These are phyloP conservation scores for Masticophis lateralis DNA, from an alignment of 2,797 vertebrate genomes.

Conservation along the genomic window DNA sequence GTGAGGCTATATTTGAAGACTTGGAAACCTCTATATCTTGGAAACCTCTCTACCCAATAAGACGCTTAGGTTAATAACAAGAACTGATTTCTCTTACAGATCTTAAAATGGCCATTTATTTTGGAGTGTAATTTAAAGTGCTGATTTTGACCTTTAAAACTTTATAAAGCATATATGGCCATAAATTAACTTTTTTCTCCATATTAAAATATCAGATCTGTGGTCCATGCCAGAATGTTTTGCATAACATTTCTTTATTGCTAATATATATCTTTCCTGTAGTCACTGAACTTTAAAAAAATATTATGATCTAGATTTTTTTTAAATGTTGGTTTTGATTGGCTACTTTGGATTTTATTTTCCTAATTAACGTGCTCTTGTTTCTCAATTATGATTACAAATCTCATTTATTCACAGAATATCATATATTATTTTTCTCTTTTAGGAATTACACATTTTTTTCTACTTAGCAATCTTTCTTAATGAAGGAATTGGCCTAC, in stretches of 20 bases:
- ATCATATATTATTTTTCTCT: neutral
- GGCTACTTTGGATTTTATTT: neutral
- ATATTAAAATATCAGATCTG: neutral
- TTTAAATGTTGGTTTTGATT: neutral
- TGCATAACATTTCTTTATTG: neutral
- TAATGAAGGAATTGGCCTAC: neutral
- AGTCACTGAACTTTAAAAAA: neutral
- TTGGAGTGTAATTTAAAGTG: neutral
- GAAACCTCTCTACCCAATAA: neutral
- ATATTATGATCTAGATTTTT: neutral
- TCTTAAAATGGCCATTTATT: neutral
- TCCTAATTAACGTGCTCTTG: neutral
- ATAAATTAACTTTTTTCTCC: neutral
- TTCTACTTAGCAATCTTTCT: neutral
- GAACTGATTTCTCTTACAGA: neutral
- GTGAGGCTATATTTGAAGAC: neutral
- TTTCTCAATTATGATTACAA: neutral
- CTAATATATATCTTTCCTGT: neutral
- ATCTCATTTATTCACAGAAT: neutral
- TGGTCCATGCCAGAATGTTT: neutral
- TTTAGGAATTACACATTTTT: neutral
- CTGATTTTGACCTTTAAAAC: neutral
- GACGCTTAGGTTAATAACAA: neutral
- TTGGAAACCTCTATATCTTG: neutral
- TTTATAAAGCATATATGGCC: neutral